phyloP scores from a whole-genome alignment of 1,140 invertebrate genomes.

The Drosophila miranda region DNA sequence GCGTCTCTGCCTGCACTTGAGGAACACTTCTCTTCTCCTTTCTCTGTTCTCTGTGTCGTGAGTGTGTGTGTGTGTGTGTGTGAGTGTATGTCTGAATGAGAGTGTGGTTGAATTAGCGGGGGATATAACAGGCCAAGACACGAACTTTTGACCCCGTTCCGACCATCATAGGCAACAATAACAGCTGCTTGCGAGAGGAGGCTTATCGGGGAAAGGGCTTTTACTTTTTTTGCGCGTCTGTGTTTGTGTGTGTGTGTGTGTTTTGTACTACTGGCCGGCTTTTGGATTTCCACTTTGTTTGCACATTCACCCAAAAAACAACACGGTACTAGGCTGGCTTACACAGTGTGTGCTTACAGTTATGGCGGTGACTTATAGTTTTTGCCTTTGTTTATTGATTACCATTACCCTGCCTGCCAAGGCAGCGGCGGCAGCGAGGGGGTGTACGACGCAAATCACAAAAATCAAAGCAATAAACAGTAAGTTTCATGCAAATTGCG shows the following conservation, averaged over 20 bases:
- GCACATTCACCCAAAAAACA: conserved; percentile 20
- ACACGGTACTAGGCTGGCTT: conserved; percentile 6
- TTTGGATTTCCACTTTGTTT: conserved; percentile 36
- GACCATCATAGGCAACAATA: conserved; percentile 48
- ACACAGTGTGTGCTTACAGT: conserved; percentile 17
- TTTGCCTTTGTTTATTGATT: conserved; percentile 52
- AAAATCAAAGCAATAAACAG: conserved; percentile 18
- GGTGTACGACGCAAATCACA: conserved; percentile 15
- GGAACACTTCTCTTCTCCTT: conserved; percentile 26
- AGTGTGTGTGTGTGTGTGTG: conserved; percentile 2
- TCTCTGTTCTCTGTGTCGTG: conserved; percentile 6
- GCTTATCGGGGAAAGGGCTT: conserved; percentile 21
- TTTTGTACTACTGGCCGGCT: conserved; percentile 36
- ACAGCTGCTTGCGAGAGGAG: conserved; percentile 53
- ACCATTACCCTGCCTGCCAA: conserved; percentile 16
- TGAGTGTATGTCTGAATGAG: conserved; percentile 11
- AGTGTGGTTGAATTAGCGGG: conserved; percentile 67
- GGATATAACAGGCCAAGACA: conserved; percentile 34
- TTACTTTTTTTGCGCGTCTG: too few relatives aligned
- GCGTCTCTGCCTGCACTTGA: conserved; percentile 63
- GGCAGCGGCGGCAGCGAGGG: not conserved
- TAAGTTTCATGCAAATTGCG: conserved; percentile 18
- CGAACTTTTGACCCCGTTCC: conserved; percentile 78
- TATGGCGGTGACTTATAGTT: conserved; percentile 24
- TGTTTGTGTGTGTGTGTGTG: conserved; percentile 5